These are phyloP conservation scores for Leptodactylus fallax DNA, from an alignment of 2,797 vertebrate species.

Conservation along the genomic window DNA sequence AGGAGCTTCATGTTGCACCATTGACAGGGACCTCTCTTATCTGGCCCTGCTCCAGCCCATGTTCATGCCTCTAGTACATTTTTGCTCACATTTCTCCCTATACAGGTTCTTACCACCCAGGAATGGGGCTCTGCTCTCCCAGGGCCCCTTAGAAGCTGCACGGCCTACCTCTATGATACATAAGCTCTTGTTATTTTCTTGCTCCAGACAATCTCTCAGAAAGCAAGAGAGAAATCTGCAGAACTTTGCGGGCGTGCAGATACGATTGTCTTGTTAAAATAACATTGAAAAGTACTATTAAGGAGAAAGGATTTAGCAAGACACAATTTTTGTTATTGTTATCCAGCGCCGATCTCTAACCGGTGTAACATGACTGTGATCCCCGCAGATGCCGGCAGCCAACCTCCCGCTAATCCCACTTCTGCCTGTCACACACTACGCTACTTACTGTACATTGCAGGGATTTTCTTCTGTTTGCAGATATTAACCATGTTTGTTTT, in stretches of 20 bases:
- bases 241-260: not conserved
- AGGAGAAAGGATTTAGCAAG: not conserved
- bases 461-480: slow-evolving; percentile 48
- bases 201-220: not conserved
- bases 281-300: slow-evolving; percentile 1
- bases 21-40: too few species aligned
- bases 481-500: slow-evolving; percentile 51
- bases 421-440: not conserved
- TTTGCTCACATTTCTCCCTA: too few species aligned
- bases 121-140: not conserved
- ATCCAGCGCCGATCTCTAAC: slow-evolving; percentile 6
- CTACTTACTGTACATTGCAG: slow-evolving; percentile 28
- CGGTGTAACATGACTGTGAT: not conserved
- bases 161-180: not conserved
- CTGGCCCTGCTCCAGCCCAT: too few species aligned
- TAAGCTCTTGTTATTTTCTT: not conserved
- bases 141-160: not conserved
- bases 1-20: too few species aligned
- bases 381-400: slow-evolving; percentile 1
- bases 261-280: not conserved
- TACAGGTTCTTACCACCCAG: too few species aligned
- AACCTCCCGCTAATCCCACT: slow-evolving; percentile 36
- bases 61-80: too few species aligned
- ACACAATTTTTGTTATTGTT: not conserved
- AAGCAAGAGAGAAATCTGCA: not conserved